Base-by-base conservation (phyloP, 2,888 invertebrate species). In the Plebejus melissa region DNA sequence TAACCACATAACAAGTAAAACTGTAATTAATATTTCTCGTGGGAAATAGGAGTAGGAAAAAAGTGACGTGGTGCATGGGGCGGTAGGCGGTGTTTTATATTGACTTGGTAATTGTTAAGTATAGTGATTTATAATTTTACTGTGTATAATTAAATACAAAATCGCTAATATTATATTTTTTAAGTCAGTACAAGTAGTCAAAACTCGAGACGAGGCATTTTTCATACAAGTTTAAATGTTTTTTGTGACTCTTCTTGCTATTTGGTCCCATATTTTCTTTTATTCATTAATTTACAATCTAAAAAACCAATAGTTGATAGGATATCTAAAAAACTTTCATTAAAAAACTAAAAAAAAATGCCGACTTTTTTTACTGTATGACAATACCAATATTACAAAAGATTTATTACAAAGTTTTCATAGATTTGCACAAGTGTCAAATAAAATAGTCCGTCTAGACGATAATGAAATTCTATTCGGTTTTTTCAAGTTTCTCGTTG, bases 61-160 rank as follows among this genome's bases (percentile, higher is more conserved):
- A 58, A 58, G 22, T 58, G 58, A 60, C 60, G 22, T 22, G 22
- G 60, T 9, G 28, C 28, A 9, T 22, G 3, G 22, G 22, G 22
- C 22, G 22, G 22, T 22, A 0, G 28, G 60, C 60, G 60, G 9
- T 28, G 28, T n/a, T 22, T 60, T 60, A 22, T 28, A 28, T 11
- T 9, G 60, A 60, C 60, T 60, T 28, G 60, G 60, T 60, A 60
- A 60, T 60, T 60, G 60, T 60, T 60, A 60, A 57, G 11, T 57
- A 22, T 58, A n/a, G 22, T 58, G n/a, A 58, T 58, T 58, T 58
- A 58, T 58, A 58, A 22, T 6, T n/a, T 5, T n/a, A 41, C 41
- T 9, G 41, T 41, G 41, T 41, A 41, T 7, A 41, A 1, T 41
- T 41, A 7, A 1, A 41, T 9, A 9, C 2, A 2, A 41, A 41